A percentile compares a stretch with the other conserved stretches of the same genome.
phyloP scores from a whole-genome alignment of 2,888 invertebrate species.

The Capitulum mitella region DNA sequence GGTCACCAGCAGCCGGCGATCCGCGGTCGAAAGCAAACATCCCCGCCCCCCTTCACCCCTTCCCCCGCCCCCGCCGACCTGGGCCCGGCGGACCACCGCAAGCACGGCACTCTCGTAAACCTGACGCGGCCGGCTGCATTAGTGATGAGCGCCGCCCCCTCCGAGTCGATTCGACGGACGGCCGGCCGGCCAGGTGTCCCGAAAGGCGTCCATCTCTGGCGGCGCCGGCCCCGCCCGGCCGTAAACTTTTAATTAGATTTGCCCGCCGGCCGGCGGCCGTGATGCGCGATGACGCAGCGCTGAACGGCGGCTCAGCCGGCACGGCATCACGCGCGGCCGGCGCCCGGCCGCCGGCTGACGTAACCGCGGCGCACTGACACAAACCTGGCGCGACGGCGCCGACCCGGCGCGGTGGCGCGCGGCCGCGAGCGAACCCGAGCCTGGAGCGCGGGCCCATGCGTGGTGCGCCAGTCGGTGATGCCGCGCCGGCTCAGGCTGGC shows the following conservation, averaged over 20 bases:
- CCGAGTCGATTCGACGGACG: background rate
- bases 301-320: no score
- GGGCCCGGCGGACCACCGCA: background rate
- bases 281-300: background rate
- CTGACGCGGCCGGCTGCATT: background rate
- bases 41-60: background rate
- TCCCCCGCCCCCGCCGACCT: background rate
- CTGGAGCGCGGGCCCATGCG: no score
- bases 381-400: no score
- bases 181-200: background rate
- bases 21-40: no score
- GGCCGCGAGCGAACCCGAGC: no score
- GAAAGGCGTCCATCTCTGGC: background rate
- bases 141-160: background rate
- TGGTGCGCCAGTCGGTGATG: no score
- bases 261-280: background rate
- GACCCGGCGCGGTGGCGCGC: no score
- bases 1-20: no score
- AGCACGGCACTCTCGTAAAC: background rate
- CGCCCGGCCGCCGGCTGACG: no score
- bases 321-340: no score
- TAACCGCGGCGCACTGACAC: no score
- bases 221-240: background rate
- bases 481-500: no score
- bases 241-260: constrained; percentile 4